Evolutionary conservation across 2,113 vertebrate genomes (phyloP).

Genomic region (Herpetotheres cachinnans): DNA sequence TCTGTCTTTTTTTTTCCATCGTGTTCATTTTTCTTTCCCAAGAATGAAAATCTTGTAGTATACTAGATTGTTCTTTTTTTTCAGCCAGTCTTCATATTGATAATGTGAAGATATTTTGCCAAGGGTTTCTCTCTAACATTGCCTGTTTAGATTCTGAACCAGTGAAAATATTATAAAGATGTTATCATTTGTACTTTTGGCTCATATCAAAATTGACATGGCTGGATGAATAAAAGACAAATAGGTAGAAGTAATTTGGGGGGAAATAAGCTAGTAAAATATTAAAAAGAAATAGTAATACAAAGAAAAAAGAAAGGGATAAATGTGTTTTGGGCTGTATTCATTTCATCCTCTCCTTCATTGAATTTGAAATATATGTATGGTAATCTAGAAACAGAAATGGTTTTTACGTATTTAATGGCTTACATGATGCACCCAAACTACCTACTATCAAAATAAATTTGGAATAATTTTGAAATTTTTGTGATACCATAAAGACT

Average conservation of each 20-base stretch:
- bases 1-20: background rate
- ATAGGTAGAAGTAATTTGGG: background rate
- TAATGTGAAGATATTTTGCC: background rate
- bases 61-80: background rate
- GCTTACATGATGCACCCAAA: background rate
- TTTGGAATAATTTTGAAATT: background rate
- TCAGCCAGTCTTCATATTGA: background rate
- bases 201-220: background rate
- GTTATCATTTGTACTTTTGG: background rate
- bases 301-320: background rate
- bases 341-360: background rate
- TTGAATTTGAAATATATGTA: background rate
- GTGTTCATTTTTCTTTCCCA: background rate
- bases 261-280: background rate
- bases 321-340: background rate
- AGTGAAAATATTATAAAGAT: background rate
- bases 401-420: background rate
- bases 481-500: background rate
- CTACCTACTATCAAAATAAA: background rate
- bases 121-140: background rate
- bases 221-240: background rate
- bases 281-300: background rate
- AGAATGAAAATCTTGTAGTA: background rate
- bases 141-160: background rate
- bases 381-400: background rate